Evolutionary conservation across 1,140 invertebrate species (phyloP).

Genomic region (Daktulosphaira vitifoliae): DNA sequence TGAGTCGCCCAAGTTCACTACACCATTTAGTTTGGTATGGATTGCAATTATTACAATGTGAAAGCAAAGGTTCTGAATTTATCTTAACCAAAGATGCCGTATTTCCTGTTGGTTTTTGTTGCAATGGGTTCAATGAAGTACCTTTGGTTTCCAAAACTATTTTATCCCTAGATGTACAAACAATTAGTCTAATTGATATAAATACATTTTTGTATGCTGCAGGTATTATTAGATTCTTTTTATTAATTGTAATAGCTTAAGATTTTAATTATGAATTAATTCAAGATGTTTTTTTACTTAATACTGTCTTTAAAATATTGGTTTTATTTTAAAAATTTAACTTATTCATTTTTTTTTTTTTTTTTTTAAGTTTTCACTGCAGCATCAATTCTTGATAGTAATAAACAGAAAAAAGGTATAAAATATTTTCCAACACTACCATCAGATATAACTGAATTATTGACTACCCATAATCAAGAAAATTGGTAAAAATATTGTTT

Average conservation of each 20-base stretch:
- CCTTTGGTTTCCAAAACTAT: slow-evolving; percentile 57
- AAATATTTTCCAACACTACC: slow-evolving; percentile 56
- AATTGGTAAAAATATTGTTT: no score
- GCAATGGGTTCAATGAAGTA: not conserved
- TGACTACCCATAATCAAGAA: slow-evolving; percentile 58
- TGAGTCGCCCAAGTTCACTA: slow-evolving; percentile 58
- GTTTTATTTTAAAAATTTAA: no score
- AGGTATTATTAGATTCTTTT: no score
- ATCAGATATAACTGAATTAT: slow-evolving; percentile 54
- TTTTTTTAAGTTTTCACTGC: no score
- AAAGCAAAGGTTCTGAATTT: not conserved
- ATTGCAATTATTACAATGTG: slow-evolving; percentile 40
- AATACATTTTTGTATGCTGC: slow-evolving; percentile 66
- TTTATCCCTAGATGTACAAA: slow-evolving; percentile 58
- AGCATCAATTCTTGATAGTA: no score
- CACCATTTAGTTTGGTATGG: slow-evolving; percentile 76
- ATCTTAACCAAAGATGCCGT: slow-evolving; percentile 36
- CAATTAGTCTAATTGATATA: slow-evolving; percentile 66
- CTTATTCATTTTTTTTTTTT: no score
- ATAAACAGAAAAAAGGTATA: slow-evolving; percentile 45
- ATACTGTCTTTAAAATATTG: no score
- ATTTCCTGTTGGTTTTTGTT: slow-evolving; percentile 31
- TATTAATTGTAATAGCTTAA: no score
- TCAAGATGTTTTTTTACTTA: no score
- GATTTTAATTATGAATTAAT: no score